Evolutionary conservation across 2,888 invertebrate genomes (phyloP).

Genomic region (Aquatica leii): DNA sequence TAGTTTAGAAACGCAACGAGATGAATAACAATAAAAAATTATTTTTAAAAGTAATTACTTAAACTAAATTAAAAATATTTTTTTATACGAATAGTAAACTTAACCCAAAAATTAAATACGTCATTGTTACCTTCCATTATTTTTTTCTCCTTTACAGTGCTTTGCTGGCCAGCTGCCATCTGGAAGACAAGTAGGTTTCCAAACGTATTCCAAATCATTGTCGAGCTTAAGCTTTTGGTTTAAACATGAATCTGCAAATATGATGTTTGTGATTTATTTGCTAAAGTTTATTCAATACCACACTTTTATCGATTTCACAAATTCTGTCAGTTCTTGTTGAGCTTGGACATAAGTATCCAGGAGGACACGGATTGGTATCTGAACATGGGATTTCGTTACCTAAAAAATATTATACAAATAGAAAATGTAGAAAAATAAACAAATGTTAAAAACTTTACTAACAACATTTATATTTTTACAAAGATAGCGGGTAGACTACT

Average conservation of each 20-base stretch:
- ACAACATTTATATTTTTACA: too few species aligned
- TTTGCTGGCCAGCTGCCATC: conserved; percentile 69
- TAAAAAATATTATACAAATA: too few species aligned
- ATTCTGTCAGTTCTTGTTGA: conserved; percentile 35
- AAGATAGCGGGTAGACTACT: too few species aligned
- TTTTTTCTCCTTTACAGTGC: conserved; percentile 72
- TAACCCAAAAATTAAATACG: background rate
- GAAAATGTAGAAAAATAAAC: too few species aligned
- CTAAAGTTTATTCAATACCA: background rate
- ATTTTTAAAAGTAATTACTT: too few species aligned
- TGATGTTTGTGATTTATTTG: background rate
- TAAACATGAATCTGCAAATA: conserved; percentile 40
- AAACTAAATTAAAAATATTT: too few species aligned
- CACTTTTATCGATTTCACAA: conserved; percentile 48
- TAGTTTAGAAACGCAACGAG: too few species aligned
- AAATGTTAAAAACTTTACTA: too few species aligned
- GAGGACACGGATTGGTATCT: conserved; percentile 47
- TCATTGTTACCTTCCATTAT: conserved; percentile 63
- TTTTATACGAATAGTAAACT: too few species aligned
- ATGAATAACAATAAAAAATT: too few species aligned
- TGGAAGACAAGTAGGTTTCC: conserved; percentile 63
- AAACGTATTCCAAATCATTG: conserved; percentile 36
- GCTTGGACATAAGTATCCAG: conserved; percentile 47
- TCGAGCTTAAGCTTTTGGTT: conserved; percentile 25
- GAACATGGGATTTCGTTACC: background rate